Conservation (phyloP, 53 echinoderm and acorn worm genomes). For the Mesocentrotus franciscanus region DNA sequence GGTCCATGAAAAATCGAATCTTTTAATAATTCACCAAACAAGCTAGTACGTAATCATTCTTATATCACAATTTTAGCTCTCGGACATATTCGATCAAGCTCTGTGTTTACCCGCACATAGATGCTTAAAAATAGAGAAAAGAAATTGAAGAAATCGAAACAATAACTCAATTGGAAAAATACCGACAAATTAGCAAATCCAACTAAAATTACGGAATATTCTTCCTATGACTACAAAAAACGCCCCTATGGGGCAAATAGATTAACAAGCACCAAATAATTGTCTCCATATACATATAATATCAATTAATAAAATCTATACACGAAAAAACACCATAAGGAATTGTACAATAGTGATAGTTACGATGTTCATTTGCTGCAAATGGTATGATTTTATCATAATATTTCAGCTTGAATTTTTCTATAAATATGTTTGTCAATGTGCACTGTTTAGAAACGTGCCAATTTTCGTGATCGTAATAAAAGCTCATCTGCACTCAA, state of each 20-base stretch:
- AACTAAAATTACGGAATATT: constrained; percentile 21
- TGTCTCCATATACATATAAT: constrained; percentile 66
- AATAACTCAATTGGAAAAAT: constrained; percentile 25
- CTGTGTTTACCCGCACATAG: constrained; percentile 49
- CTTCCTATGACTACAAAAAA: constrained; percentile 49
- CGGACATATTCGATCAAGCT: constrained; percentile 8
- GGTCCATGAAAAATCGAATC: constrained; percentile 48
- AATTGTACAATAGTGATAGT: constrained; percentile 41
- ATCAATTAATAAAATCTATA: constrained; percentile 63
- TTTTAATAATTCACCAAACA: constrained; percentile 57
- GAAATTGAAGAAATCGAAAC: constrained; percentile 2
- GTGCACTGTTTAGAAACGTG: background rate
- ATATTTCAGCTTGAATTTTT: constrained; percentile 52
- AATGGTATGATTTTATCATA: constrained; percentile 28
- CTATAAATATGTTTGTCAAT: background rate
- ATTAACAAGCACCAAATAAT: constrained; percentile 67
- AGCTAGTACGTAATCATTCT: constrained; percentile 31
- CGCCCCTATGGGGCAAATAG: constrained; percentile 54
- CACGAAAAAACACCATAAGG: constrained; percentile 31
- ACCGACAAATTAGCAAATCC: constrained; percentile 1
- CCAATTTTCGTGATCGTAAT: background rate
- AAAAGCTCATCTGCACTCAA: background rate
- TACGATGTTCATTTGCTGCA: background rate
- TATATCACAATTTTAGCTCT: constrained; percentile 41
- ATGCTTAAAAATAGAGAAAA: constrained; percentile 11